Percentiles rank a stretch among this genome's conserved stretches.
phyloP scores from a whole-genome alignment of 2,797 vertebrate genomes.

The Falco novaeseelandiae region DNA sequence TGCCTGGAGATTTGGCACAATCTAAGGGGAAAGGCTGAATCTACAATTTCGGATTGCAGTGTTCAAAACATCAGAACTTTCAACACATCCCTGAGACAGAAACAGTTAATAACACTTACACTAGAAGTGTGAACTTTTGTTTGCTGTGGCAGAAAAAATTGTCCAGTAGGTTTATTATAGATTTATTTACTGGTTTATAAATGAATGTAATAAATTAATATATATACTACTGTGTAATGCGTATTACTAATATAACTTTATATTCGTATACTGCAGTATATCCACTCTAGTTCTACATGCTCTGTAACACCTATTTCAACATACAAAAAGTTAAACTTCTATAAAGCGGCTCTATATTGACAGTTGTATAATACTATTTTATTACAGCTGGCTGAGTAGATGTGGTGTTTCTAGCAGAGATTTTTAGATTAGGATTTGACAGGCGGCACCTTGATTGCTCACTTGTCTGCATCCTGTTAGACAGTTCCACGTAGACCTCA shows the following conservation, averaged over 20 bases:
- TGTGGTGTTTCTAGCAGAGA: fast-evolving
- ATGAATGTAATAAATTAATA: neutral
- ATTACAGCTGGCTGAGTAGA: neutral
- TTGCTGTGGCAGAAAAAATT: neutral
- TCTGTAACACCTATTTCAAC: neutral
- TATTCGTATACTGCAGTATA: too few species aligned
- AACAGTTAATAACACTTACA: fast-evolving
- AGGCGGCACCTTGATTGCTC: neutral
- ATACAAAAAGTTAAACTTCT: fast-evolving
- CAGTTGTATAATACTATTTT: fast-evolving
- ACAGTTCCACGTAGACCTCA: neutral
- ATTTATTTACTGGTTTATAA: neutral
- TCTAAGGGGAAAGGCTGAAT: neutral
- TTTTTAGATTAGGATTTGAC: neutral
- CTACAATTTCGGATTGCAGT: neutral
- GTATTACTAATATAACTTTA: neutral
- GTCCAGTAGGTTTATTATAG: neutral
- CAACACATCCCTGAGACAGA: neutral
- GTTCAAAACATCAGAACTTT: neutral
- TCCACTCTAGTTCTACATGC: neutral
- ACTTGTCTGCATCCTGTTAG: neutral
- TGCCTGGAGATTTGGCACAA: neutral
- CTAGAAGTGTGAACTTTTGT: neutral
- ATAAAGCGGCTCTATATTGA: fast-evolving
- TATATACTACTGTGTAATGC: too few species aligned